Evolutionary conservation across 2,113 vertebrate species (phyloP).

Genomic region (Illadopsis cleaveri): DNA sequence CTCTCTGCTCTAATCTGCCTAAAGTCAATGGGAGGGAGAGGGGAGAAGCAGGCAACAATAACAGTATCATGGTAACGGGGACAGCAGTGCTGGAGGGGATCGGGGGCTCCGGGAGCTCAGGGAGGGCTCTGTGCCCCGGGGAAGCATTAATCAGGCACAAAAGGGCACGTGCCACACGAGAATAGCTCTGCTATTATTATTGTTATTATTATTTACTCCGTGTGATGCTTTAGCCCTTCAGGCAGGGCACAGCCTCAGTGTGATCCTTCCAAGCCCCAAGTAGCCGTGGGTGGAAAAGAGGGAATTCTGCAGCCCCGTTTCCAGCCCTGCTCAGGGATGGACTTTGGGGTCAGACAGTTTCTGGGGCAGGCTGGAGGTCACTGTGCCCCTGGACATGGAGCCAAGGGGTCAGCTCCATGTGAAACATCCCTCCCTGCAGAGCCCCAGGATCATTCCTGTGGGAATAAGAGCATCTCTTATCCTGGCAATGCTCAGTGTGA

Average conservation of each 20-base stretch:
- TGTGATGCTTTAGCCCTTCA: background rate
- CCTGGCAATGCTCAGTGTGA: background rate
- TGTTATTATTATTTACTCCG: background rate
- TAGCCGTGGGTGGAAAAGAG: fast-evolving
- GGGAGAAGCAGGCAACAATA: background rate
- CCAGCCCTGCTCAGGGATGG: background rate
- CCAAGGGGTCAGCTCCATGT: background rate
- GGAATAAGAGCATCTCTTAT: background rate
- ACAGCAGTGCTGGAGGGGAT: background rate
- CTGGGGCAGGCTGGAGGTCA: background rate
- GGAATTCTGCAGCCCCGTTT: background rate
- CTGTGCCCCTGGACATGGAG: background rate
- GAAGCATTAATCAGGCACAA: background rate
- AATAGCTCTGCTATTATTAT: background rate
- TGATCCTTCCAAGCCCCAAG: background rate
- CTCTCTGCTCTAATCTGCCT: slow-evolving; percentile 16
- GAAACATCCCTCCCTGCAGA: background rate
- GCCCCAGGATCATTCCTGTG: background rate
- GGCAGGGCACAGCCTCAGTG: background rate
- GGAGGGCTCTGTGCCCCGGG: background rate
- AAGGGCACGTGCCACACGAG: background rate
- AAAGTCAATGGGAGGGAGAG: background rate
- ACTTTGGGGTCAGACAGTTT: background rate
- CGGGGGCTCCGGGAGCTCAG: background rate
- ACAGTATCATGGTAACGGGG: background rate